Evolutionary conservation across 2,888 invertebrate genomes (phyloP).

Genomic region (Gymnocheta viridis): DNA sequence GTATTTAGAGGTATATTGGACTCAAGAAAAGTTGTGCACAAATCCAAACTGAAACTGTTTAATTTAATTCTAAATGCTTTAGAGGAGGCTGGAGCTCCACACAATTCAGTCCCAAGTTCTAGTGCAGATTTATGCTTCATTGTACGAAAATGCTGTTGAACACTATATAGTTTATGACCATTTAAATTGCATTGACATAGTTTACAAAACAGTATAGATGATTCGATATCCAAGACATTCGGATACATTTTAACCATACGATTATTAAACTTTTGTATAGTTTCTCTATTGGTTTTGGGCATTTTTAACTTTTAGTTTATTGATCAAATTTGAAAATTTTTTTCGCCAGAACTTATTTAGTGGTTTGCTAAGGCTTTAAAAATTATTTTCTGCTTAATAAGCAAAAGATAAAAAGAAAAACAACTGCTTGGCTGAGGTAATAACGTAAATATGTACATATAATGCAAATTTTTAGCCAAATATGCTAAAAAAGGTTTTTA

Average conservation of each 20-base stretch:
- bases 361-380: background rate
- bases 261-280: conserved; percentile 24
- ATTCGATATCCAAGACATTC: conserved; percentile 30
- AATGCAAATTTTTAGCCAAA: conserved; percentile 42
- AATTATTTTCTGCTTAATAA: background rate
- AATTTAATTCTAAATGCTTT: background rate
- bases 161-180: conserved; percentile 34
- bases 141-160: conserved; percentile 55
- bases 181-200: conserved; percentile 48
- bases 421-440: background rate
- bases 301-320: conserved; percentile 1
- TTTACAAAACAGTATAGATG: conserved; percentile 42
- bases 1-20: conserved; percentile 42
- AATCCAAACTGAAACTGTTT: conserved; percentile 36
- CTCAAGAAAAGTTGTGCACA: conserved; percentile 48
- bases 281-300: conserved; percentile 34
- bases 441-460: conserved; percentile 27
- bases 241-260: conserved; percentile 50
- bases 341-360: background rate
- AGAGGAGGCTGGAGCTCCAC: background rate
- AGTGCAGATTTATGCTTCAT: conserved; percentile 38
- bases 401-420: background rate
- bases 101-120: background rate
- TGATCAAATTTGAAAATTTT: background rate
- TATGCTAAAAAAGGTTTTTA: conserved; percentile 58